Conservation (phyloP, 1,140 invertebrate genomes). For the Ceratina australensis region DNA sequence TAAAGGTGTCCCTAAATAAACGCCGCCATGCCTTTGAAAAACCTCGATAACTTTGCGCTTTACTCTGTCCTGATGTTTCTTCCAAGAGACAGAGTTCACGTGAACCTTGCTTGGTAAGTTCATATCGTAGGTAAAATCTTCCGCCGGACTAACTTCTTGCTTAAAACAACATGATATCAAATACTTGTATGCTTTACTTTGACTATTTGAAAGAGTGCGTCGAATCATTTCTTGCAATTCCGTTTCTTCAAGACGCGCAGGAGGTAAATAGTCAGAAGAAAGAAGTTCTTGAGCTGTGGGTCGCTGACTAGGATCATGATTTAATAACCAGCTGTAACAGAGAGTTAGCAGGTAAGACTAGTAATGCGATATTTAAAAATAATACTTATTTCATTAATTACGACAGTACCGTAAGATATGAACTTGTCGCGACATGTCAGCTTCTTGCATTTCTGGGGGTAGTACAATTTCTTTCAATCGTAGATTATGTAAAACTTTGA, state of each 20-base stretch:
- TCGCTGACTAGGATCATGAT: slow-evolving; percentile 89
- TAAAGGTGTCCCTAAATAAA: slow-evolving; percentile 86
- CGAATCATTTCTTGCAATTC: slow-evolving; percentile 88
- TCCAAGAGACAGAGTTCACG: slow-evolving; percentile 56
- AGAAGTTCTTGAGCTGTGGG: slow-evolving; percentile 92
- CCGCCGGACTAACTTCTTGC: slow-evolving; percentile 83
- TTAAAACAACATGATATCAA: slow-evolving; percentile 86
- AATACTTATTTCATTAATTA: background rate
- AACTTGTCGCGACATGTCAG: slow-evolving; percentile 75
- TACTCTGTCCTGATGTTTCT: slow-evolving; percentile 66
- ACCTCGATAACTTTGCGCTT: slow-evolving; percentile 81
- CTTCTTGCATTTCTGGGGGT: slow-evolving; percentile 82
- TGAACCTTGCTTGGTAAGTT: slow-evolving; percentile 78
- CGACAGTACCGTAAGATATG: slow-evolving; percentile 76
- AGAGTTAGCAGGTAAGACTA: background rate
- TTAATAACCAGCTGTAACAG: slow-evolving; percentile 85
- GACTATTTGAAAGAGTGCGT: slow-evolving; percentile 88
- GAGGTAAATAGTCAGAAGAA: slow-evolving; percentile 89
- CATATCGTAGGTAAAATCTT: slow-evolving; percentile 89
- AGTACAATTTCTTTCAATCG: slow-evolving; percentile 85
- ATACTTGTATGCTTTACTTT: slow-evolving; percentile 90
- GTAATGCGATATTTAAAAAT: background rate
- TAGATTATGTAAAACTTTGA: slow-evolving; percentile 86
- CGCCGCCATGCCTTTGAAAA: slow-evolving; percentile 89
- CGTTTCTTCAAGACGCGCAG: slow-evolving; percentile 87